These are phyloP conservation scores for Salmo trutta DNA, from an alignment of 2,797 vertebrate species.

Conservation along the genomic window DNA sequence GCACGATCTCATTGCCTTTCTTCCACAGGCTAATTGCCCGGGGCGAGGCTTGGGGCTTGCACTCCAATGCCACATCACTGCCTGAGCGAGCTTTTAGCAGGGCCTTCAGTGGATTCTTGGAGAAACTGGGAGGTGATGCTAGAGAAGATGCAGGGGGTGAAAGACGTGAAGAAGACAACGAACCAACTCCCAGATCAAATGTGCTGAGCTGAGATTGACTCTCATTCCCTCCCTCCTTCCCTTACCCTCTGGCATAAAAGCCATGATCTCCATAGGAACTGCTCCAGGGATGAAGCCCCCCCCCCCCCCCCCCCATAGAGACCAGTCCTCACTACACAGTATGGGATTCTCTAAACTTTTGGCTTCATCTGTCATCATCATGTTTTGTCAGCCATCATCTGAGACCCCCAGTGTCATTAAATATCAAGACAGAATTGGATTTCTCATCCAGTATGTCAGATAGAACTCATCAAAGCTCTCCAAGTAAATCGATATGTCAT, in stretches of 20 bases:
- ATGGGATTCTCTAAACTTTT: conserved; percentile 9
- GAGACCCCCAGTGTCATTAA: conserved; percentile 44
- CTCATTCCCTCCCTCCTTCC: not conserved
- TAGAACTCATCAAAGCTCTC: conserved; percentile 64
- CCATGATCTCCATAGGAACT: conserved; percentile 22
- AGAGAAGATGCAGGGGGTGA: conserved; percentile 22
- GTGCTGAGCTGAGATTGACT: conserved; percentile 26
- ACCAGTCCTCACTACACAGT: conserved; percentile 9
- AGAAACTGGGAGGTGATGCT: conserved; percentile 93
- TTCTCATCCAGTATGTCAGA: conserved; percentile 50
- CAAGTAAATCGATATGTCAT: conserved; percentile 71
- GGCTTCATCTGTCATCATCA: conserved; percentile 37
- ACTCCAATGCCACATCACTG: conserved; percentile 88
- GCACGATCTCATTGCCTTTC: conserved; percentile 85
- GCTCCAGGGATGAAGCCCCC: conserved; percentile 4
- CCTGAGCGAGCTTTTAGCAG: conserved; percentile 88
- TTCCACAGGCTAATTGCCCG: conserved; percentile 89
- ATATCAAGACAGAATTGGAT: conserved; percentile 53
- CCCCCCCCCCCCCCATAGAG: conserved; percentile 13
- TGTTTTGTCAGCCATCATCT: conserved; percentile 52
- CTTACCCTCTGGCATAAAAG: conserved; percentile 25
- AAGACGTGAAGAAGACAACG: conserved; percentile 15
- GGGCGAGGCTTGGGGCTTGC: conserved; percentile 91
- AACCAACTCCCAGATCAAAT: conserved; percentile 38
- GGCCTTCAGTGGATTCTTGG: conserved; percentile 83